Conservation (phyloP, 2,888 invertebrate genomes). For the Venustoraphidia nigricollis region DNA sequence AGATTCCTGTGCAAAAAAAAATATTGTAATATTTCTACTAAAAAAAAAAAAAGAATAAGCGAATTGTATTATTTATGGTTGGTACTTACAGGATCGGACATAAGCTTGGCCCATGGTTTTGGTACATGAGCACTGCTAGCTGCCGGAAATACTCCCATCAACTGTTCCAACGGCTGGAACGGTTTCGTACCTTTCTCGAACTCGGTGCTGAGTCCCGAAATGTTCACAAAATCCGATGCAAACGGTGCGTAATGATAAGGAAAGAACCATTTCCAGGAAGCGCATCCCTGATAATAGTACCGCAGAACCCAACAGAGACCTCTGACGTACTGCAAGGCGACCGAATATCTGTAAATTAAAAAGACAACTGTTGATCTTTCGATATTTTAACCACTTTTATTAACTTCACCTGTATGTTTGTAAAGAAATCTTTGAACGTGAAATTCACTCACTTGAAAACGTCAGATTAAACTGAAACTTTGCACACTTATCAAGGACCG, state of each 20-base stretch:
- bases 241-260: conserved; percentile 99
- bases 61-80: not conserved
- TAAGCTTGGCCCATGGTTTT: conserved; percentile 79
- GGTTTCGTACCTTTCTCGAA: conserved; percentile 84
- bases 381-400: no score
- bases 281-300: conserved; percentile 99
- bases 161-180: conserved; percentile 92
- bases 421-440: no score
- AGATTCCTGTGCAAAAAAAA: conserved; percentile 48
- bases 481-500: no score
- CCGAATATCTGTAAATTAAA: conserved; percentile 45
- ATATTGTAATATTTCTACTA: not conserved
- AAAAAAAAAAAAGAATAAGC: not conserved
- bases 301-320: conserved; percentile 97
- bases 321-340: conserved; percentile 86
- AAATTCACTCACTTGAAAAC: no score
- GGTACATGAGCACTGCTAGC: conserved; percentile 92
- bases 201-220: conserved; percentile 67
- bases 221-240: conserved; percentile 94
- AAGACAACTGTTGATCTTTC: not conserved
- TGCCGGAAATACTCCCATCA: conserved; percentile 99
- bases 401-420: no score
- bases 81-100: conserved; percentile 69
- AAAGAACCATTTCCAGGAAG: conserved; percentile 99
- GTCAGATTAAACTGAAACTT: no score